Conservation (phyloP, 2,797 vertebrate genomes). For the Novumbra hubbsi region DNA sequence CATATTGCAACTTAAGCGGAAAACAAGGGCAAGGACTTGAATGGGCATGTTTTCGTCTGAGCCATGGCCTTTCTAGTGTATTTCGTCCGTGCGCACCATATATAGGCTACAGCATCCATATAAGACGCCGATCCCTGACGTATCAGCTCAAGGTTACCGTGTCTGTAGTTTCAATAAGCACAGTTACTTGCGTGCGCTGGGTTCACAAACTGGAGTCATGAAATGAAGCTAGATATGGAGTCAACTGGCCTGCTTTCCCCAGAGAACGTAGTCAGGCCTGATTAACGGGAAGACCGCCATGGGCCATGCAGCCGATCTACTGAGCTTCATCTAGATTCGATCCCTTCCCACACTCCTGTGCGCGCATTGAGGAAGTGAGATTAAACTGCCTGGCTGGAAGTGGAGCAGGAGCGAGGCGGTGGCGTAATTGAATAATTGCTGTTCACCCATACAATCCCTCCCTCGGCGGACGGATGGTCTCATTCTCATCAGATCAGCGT, state of each 20-base stretch:
- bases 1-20: no score
- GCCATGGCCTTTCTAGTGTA: no score
- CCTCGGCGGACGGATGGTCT: slow-evolving; percentile 51
- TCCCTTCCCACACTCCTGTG: slow-evolving; percentile 46
- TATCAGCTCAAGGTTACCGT: not conserved
- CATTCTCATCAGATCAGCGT: slow-evolving; percentile 69
- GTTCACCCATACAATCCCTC: slow-evolving; percentile 70
- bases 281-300: slow-evolving; percentile 6
- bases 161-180: not conserved
- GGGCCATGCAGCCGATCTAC: not conserved
- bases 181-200: not conserved
- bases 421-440: slow-evolving; percentile 79
- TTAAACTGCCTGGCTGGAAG: slow-evolving; percentile 60
- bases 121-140: no score
- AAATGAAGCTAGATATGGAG: not conserved
- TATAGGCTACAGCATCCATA: no score
- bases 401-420: not conserved
- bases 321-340: not conserved
- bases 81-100: no score
- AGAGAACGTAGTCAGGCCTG: not conserved
- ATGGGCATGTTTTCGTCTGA: no score
- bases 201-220: not conserved
- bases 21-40: no score
- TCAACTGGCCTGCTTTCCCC: not conserved
- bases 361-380: slow-evolving; percentile 57